Evolutionary conservation across 2,888 invertebrate genomes (phyloP), one percentile per base, ranked within the genome.

Genomic region (Candidula unifasciata): DNA sequence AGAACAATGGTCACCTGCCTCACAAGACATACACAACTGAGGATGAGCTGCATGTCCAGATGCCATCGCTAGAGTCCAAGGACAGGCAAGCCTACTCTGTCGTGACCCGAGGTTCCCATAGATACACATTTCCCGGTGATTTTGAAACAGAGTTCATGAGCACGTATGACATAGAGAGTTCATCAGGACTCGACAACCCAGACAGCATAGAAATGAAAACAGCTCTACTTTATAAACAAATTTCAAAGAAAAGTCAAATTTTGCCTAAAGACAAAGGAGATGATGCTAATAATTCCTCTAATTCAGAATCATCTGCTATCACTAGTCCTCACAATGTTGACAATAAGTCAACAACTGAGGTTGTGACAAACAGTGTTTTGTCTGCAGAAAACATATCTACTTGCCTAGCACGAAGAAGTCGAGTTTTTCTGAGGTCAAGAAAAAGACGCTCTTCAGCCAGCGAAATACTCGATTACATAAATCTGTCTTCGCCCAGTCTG

Each of bases 371-470:
- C 24, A 35, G 6, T 16, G 24, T 77, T 3, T 69, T 54, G 30
- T 44, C n/a, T 52, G 68, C 83, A 35, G 77, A 52, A 24, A 68
- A 52, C 8, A 68, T 37, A 24, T n/a, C 54, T n/a, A 57, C 37
- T 33, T 57, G 33, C 8, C 24, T 2, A 1, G 8, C 57, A 66
- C 3, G 80, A 54, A 69, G 69, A 54, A 73, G 24, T 18, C 76
- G 54, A 8, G 66, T 52, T 30, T 21, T 37, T 35, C 16, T 30
- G 2, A 60, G 79, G 2, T 35, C 24, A 33, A 33, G 79, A 54
- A 79, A 71, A 52, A 66, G 83, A 30, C 71, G 83, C 16, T 84
- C 83, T 13, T 84, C 83, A 16, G 79, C 83, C 2, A 80, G 83
- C 71, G 83, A 84, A 27, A 57, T 60, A 27, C 69, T 84, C 13